Base-by-base conservation (phyloP, 2,888 invertebrate genomes). In the Pantelozetes paolii region DNA sequence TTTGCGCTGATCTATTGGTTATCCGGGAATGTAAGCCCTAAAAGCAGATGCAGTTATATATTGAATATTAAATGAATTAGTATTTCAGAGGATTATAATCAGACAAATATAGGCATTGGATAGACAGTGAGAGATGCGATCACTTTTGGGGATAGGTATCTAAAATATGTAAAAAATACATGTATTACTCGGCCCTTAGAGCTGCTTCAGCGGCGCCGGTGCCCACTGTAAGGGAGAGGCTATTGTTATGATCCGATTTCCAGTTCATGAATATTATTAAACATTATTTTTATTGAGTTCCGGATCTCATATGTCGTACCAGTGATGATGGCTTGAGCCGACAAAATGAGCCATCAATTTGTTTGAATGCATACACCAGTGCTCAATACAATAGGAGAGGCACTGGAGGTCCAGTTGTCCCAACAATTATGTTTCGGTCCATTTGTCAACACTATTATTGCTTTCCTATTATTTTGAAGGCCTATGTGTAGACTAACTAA, bases 281-380 rank as follows among this genome's bases (percentile, higher is more conserved):
- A 64, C 64, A 36, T 64, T 36, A 30, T 64, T 64, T 64, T 64
- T 64, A 64, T 64, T 64, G 36, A 64, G 64, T 64, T 64, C 64
- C 64, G 64, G 64, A 64, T 64, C 64, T 36, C 64, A 36, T 36
- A 64, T 64, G 32, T 64, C 32, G n/a, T 64, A 6, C 11, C 13
- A 59, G 8, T 28, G 59, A 62, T 32, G 32, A 36, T 64, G 20
- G n/a, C 15, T 64, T 20, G 40, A 2, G 64, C 30, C 40, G 59
- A 36, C 64, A 64, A 64, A 64, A 64, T 36, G 64, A 64, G 64
- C 64, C 64, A 64, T 64, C 64, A 64, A 64, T 6, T 59, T 30
- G 30, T 28, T 18, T 28, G 30, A 15, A 28, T 28, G 30, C 28
- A 30, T 11, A 59, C 59, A 59, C 8, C 13, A 54, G 40, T 40